These are phyloP conservation scores for Philonicus albiceps DNA, from an alignment of 2,888 invertebrate species.

Conservation along the genomic window DNA sequence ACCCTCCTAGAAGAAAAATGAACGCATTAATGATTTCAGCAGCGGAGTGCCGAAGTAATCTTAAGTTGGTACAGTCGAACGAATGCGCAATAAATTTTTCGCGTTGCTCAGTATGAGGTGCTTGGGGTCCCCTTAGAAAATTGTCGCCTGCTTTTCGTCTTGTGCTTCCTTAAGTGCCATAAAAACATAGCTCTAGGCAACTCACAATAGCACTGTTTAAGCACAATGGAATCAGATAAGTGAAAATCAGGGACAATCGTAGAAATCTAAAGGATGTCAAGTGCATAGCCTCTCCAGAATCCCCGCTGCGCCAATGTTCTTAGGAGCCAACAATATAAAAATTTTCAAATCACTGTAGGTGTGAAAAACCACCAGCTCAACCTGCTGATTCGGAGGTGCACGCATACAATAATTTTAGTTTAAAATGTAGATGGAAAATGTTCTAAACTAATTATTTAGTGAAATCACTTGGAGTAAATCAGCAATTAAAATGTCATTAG, in stretches of 20 bases:
- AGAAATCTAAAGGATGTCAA: not conserved
- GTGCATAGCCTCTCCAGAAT: not conserved
- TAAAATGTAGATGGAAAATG: not conserved
- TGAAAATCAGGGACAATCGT: conserved; percentile 5
- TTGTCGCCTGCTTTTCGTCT: not conserved
- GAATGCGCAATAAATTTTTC: not conserved
- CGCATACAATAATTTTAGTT: not conserved
- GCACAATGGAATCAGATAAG: conserved; percentile 1
- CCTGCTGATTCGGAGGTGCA: not conserved
- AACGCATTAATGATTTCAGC: not conserved
- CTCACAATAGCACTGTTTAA: not conserved
- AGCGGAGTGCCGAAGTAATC: not conserved
- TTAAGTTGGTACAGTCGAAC: not conserved
- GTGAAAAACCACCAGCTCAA: not conserved
- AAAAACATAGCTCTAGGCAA: conserved; percentile 9
- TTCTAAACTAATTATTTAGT: not conserved
- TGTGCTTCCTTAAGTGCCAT: conserved; percentile 1
- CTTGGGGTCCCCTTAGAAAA: not conserved
- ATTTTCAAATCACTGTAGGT: not conserved
- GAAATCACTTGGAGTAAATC: not conserved
- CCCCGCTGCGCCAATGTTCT: not conserved
- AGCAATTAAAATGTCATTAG: not conserved
- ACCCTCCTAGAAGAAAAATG: not conserved
- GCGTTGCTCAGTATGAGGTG: not conserved
- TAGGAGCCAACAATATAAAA: not conserved